phyloP scores from a whole-genome alignment of 2,113 vertebrate species.

The Engraulis encrasicolus region DNA sequence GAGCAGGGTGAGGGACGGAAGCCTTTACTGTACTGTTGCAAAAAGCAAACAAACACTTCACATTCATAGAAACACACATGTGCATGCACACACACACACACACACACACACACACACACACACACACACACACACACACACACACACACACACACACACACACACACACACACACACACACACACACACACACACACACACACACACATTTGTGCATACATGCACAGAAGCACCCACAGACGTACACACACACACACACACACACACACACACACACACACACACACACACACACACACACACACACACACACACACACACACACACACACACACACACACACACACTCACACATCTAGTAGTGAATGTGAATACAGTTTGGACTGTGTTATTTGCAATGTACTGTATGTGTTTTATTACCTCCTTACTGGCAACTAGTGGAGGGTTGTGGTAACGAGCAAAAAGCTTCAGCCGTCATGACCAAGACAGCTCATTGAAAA shows the following conservation, averaged over 20 bases:
- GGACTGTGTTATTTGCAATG: background rate
- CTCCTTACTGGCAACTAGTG: conserved; percentile 1
- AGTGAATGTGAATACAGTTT: background rate
- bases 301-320: background rate
- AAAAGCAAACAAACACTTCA: background rate
- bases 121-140: too few relatives aligned
- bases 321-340: background rate
- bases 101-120: too few relatives aligned
- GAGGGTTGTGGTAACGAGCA: background rate
- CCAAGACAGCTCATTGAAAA: background rate
- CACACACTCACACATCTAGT: background rate
- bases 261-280: background rate
- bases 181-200: too few relatives aligned
- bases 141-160: too few relatives aligned
- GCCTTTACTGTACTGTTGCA: too few relatives aligned
- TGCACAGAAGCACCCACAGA: too few relatives aligned
- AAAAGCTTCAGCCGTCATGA: background rate
- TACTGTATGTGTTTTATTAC: background rate
- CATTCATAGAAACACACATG: background rate
- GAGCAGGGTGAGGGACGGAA: too few relatives aligned
- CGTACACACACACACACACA: background rate
- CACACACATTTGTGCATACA: too few relatives aligned
- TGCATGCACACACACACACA: too few relatives aligned
- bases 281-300: background rate
- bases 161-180: too few relatives aligned